phyloP scores from a whole-genome alignment of 1,140 invertebrate species.

The Eueides isabella region DNA sequence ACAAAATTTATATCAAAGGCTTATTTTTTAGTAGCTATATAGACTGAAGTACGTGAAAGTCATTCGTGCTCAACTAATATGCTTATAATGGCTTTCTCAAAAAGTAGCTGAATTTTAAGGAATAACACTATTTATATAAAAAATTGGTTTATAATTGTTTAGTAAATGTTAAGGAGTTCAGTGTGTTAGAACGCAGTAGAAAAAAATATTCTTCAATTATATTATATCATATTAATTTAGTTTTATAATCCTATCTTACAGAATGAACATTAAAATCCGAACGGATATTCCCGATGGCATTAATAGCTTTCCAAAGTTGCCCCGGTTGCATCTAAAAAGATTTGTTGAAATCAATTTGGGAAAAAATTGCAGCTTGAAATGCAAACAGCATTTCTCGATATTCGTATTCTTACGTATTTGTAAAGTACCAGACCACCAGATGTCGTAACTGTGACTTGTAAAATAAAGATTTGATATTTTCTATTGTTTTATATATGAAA shows the following conservation, averaged over 20 bases:
- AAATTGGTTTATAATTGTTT: background rate
- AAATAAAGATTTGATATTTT: background rate
- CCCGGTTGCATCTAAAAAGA: constrained; percentile 22
- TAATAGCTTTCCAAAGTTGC: constrained; percentile 30
- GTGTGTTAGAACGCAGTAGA: background rate
- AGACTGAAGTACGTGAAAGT: too few relatives aligned
- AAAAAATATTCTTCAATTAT: background rate
- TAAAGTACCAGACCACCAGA: background rate
- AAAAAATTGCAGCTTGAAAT: constrained; percentile 27
- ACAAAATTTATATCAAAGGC: background rate
- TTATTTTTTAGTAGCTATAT: background rate
- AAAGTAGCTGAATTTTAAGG: background rate
- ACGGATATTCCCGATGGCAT: constrained; percentile 31
- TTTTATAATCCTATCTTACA: background rate
- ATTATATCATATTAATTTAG: background rate
- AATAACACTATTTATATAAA: background rate
- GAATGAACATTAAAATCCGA: constrained; percentile 29
- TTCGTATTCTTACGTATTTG: constrained; percentile 1
- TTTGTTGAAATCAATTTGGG: constrained; percentile 31
- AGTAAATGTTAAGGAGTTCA: background rate
- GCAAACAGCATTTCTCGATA: constrained; percentile 25
- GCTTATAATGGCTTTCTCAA: too few relatives aligned
- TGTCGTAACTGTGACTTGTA: background rate
- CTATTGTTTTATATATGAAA: background rate
- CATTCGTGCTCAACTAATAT: too few relatives aligned